Percentiles rank a stretch among this genome's conserved stretches.
Evolutionary conservation across 1,140 invertebrate species (phyloP).

Genomic region (Papilio polytes): DNA sequence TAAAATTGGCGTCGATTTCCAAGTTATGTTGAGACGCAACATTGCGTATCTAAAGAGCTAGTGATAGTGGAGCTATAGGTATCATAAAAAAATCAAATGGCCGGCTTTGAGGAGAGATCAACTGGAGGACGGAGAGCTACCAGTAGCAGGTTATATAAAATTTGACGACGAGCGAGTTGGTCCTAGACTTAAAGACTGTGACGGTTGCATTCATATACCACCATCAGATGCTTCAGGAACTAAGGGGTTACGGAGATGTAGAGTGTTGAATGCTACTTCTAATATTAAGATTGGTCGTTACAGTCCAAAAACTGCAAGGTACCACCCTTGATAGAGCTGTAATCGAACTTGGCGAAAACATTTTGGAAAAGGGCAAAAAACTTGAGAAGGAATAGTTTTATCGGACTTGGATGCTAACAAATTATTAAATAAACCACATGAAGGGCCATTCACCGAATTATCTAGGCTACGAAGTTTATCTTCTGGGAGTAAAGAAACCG

Average conservation of each 20-base stretch:
- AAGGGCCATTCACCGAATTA: too few species aligned
- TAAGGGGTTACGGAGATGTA: constrained; percentile 50
- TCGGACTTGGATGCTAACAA: too few species aligned
- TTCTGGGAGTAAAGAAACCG: not conserved
- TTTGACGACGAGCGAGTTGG: constrained; percentile 53
- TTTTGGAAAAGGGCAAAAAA: constrained; percentile 48
- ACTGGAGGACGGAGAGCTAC: too few species aligned
- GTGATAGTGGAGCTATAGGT: constrained; percentile 54
- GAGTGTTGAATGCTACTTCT: constrained; percentile 67
- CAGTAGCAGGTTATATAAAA: constrained; percentile 43
- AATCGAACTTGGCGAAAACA: constrained; percentile 58
- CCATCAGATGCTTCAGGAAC: constrained; percentile 40
- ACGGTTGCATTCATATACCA: constrained; percentile 33
- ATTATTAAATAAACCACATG: too few species aligned
- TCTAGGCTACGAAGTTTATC: too few species aligned
- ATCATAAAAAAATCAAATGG: constrained; percentile 50
- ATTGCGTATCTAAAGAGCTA: constrained; percentile 49
- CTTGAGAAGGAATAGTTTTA: too few species aligned
- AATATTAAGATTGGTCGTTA: constrained; percentile 54
- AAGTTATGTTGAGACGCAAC: constrained; percentile 49
- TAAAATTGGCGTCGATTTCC: constrained; percentile 42
- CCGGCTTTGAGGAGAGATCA: constrained; percentile 26
- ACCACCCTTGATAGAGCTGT: constrained; percentile 64
- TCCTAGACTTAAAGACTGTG: constrained; percentile 46
- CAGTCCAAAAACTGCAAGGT: constrained; percentile 59